phyloP scores from a whole-genome alignment of 2,113 vertebrate species.

The Mobula birostris region DNA sequence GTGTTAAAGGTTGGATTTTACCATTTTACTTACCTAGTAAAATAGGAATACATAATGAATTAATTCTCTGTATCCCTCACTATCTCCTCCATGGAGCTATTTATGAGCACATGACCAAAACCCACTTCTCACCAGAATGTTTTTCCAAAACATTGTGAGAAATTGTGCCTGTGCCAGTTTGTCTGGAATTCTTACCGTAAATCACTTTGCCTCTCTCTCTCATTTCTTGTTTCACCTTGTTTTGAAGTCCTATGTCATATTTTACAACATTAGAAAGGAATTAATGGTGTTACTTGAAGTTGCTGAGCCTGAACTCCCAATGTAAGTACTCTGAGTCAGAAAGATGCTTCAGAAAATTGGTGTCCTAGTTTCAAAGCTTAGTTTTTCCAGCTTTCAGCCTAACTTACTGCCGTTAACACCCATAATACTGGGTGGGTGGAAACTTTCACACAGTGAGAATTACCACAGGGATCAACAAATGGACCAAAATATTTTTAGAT shows the following conservation, averaged over 20 bases:
- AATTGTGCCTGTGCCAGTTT: no score
- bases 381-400: neutral
- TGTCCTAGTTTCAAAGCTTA: neutral
- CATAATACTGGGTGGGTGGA: neutral
- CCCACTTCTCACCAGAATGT: neutral
- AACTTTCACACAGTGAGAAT: neutral
- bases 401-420: neutral
- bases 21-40: neutral
- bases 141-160: neutral
- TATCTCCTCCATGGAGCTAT: no score
- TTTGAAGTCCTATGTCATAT: no score
- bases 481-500: neutral
- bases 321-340: neutral
- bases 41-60: neutral
- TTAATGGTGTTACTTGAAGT: neutral
- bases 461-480: neutral
- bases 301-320: neutral
- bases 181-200: no score
- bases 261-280: neutral
- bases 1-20: neutral
- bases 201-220: no score
- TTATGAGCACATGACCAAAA: neutral
- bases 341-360: neutral
- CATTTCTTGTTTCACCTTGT: no score
- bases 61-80: neutral